Base-by-base conservation (phyloP, 1,140 invertebrate genomes). In the Carcinoscorpius rotundicauda region DNA sequence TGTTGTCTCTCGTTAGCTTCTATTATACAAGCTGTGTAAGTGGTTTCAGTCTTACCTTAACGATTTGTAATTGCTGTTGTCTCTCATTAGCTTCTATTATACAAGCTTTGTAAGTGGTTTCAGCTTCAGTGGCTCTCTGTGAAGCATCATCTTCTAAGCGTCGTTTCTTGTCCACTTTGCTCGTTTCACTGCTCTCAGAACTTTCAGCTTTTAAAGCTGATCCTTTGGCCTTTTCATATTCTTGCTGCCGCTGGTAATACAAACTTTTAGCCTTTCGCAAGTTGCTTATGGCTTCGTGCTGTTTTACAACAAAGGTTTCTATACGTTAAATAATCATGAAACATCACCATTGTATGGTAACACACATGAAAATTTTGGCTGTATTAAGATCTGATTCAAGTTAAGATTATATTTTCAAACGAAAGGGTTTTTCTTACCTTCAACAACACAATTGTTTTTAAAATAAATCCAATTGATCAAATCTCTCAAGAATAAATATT, bases 1-100 rank as follows among this genome's bases (percentile, higher is more conserved):
- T 71, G 62, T 64, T 81, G 80, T 64, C 76, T 70, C 56, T 77
- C 76, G 72, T 83, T 83, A 6, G 81, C 81, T 66, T 82, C 81
- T 6, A 72, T 73, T 11, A 83, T 77, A 68, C 78, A 81, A 6
- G 75, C 76, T 66, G 79, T 80, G 72, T 83, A 83, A 6, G 76
- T 76, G 4, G 75, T 77, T 71, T 83, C 81, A 53, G 82, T 29
- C 29, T 29, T 29, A 29, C 75, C 71, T 81, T 82, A 3, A 76
- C 71, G 66, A 75, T 75, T 64, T 78, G 72, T 52, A 81, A 66
- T 52, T 77, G 73, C 8, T 70, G 60, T 63, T 81, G 79, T 63
- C 75, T 69, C 53, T 75, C 74, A 71, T 82, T 82, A 8, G 80
- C 80, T 65, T 81, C 80, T 6, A 70, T 73, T n/a, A 82, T 77